Evolutionary conservation across 2,113 vertebrate species (phyloP), one percentile per base, ranked within the genome.

Genomic region (Lophotis ruficrista): DNA sequence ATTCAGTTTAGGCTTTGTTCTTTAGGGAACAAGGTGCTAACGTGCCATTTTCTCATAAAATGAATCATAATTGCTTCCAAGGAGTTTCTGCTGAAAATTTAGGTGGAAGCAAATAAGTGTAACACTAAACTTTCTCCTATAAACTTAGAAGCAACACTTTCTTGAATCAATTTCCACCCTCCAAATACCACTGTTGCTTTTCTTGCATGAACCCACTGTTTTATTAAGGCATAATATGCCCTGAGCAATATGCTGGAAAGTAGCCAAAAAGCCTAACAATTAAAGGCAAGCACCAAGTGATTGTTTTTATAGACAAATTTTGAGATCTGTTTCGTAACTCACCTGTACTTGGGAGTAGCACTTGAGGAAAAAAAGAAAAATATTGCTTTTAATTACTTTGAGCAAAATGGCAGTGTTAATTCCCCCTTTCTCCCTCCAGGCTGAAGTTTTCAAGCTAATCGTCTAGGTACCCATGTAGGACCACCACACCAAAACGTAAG

Each of bases 11-110:
- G 89, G 90, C 95, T 98, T 98, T 97, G 97, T 98, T 97, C 96
- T 98, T 96, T 90, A 97, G 98, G 95, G 97, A 98, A 98, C 90
- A 98, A 97, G 97, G 98, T 98, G 97, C 97, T 97, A 98, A 98
- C 77, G 93, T 93, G 93, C 97, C 97, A 97, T 95, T 97, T 97
- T 94, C 97, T 97, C 93, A 98, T 97, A 93, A 96, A 96, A 96
- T 96, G 94, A 97, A 96, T 96, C 84, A 92, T 97, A 97, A 96
- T 93, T 93, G 95, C 95, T 98, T 98, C 90, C 95, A 98, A 97
- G 94, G 93, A 93, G 90, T 97, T 97, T 96, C 95, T 94, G 95
- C 87, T 97, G 94, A 97, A 97, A 97, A 97, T 96, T 86, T 95
- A 94, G 96, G 94, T 95, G 96, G 97, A 98, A 97, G 95, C 97